phyloP scores from a whole-genome alignment of 2,113 vertebrate genomes.

The Condylura cristata region DNA sequence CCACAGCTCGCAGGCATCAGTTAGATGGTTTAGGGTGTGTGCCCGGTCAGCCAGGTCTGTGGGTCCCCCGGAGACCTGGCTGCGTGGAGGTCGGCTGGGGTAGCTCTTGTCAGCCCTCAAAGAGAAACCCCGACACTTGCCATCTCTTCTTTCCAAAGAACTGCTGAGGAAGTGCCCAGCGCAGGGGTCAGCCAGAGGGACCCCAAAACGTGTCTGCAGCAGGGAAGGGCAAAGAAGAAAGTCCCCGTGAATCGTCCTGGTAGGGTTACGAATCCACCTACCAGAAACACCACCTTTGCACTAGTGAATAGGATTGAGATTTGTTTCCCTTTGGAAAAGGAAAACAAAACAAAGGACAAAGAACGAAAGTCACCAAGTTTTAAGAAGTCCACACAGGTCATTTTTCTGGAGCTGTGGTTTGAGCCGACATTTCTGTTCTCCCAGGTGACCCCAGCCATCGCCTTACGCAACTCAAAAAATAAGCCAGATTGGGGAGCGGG shows the following conservation, averaged over 20 bases:
- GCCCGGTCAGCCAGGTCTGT: too few relatives aligned
- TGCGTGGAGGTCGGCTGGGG: not conserved
- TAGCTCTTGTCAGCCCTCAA: not conserved
- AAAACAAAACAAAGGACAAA: not conserved
- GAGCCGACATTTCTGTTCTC: not conserved
- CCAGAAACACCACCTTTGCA: conserved; percentile 24
- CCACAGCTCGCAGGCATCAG: accelerated
- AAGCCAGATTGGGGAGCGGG: not conserved
- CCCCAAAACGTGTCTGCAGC: not conserved
- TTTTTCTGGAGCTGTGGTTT: not conserved
- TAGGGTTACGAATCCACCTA: conserved; percentile 51
- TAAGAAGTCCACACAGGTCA: not conserved
- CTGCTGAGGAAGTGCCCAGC: not conserved
- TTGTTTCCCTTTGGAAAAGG: not conserved
- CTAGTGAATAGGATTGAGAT: not conserved
- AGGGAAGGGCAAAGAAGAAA: not conserved
- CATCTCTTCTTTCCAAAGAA: not conserved
- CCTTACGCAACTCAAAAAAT: not conserved
- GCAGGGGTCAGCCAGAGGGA: not conserved
- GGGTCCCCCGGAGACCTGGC: not conserved
- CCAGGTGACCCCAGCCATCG: not conserved
- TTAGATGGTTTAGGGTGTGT: not conserved
- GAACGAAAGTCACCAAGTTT: not conserved
- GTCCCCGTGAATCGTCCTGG: not conserved
- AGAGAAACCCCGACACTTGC: not conserved